Percentiles rank a stretch among this genome's conserved stretches.
These are phyloP conservation scores for Damaliscus lunatus DNA, from an alignment of 2,113 vertebrate species.

Conservation along the genomic window DNA sequence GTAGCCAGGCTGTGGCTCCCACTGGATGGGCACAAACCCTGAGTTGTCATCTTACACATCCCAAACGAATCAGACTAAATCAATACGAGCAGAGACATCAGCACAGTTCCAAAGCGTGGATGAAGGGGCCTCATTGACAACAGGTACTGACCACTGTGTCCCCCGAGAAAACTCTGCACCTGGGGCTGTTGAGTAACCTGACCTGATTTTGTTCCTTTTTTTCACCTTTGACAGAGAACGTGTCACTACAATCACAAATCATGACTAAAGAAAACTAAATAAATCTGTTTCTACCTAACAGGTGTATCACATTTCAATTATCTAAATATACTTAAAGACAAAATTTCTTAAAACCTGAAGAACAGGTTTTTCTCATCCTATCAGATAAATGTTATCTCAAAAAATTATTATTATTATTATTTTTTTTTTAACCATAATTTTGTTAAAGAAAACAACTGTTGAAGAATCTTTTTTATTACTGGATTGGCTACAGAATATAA, in stretches of 20 bases:
- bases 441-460: background rate
- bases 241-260: background rate
- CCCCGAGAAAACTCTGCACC: background rate
- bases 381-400: background rate
- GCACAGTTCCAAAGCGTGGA: background rate
- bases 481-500: background rate
- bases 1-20: background rate
- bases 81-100: background rate
- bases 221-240: background rate
- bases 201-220: background rate
- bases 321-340: background rate
- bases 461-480: background rate
- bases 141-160: fast-evolving
- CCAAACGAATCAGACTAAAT: background rate
- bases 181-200: background rate
- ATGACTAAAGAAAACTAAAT: background rate
- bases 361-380: background rate
- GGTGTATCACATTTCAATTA: background rate
- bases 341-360: background rate
- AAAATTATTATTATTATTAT: background rate
- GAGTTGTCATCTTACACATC: background rate
- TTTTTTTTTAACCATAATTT: conserved; percentile 21
- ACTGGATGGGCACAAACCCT: background rate
- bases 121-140: fast-evolving
- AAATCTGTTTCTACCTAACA: background rate